A percentile compares a stretch with the other conserved stretches of the same genome.
These are phyloP conservation scores for Stegophylla sp. DNA, from an alignment of 2,888 invertebrate genomes.

Conservation along the genomic window DNA sequence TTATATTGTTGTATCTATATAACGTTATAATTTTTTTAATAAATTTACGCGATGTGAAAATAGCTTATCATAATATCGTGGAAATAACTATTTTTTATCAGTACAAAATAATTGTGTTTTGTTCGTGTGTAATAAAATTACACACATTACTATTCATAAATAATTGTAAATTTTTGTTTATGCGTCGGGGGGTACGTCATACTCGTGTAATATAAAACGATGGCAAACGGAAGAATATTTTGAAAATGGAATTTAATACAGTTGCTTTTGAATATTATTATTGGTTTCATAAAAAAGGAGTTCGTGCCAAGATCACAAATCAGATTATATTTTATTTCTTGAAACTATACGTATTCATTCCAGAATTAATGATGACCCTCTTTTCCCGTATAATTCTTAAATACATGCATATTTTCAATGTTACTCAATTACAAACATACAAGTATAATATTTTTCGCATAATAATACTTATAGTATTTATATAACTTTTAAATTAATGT, in stretches of 20 bases:
- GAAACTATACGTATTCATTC: background rate
- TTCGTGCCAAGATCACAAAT: background rate
- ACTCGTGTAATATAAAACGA: constrained; percentile 1
- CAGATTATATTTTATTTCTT: background rate
- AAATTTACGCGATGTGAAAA: background rate
- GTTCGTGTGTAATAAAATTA: background rate
- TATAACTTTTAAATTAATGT: no score
- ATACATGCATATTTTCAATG: no score
- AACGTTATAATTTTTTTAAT: background rate
- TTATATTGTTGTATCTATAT: background rate
- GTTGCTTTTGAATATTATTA: background rate
- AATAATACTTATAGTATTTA: no score
- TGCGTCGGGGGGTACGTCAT: background rate
- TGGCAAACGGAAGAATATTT: background rate
- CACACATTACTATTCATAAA: constrained; percentile 29
- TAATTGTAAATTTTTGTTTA: constrained; percentile 19
- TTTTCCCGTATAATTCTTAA: background rate
- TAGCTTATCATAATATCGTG: background rate
- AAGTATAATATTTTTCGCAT: no score
- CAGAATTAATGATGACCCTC: background rate
- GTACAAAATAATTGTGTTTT: background rate
- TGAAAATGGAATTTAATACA: background rate
- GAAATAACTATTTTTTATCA: constrained; percentile 16
- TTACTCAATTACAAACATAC: no score
- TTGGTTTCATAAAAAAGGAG: background rate